phyloP scores from a whole-genome alignment of 2,797 vertebrate species.

The Enteromius radiatus region DNA sequence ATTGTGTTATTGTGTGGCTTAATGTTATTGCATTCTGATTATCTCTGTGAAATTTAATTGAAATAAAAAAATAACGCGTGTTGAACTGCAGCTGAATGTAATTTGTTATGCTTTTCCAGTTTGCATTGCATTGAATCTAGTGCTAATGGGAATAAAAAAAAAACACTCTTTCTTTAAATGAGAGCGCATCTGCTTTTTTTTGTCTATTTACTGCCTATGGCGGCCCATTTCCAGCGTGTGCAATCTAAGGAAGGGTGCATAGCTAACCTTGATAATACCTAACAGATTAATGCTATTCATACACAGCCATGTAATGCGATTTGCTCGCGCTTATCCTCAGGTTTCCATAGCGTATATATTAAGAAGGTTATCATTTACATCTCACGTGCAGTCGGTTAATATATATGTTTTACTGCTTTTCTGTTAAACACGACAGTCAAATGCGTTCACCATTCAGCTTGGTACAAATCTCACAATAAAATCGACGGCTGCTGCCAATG shows the following conservation, averaged over 20 bases:
- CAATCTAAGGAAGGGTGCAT: not conserved
- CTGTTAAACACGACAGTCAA: not conserved
- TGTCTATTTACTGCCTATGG: constrained; percentile 39
- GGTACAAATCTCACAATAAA: constrained; percentile 1
- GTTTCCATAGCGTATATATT: constrained; percentile 23
- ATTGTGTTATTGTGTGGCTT: not conserved
- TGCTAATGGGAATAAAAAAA: constrained; percentile 8
- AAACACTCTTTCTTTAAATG: constrained; percentile 50
- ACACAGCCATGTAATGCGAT: constrained; percentile 40
- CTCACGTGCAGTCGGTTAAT: not conserved
- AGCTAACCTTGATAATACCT: constrained; percentile 43
- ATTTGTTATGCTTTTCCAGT: not conserved
- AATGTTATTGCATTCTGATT: not conserved
- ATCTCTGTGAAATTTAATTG: not conserved
- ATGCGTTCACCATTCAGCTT: not conserved
- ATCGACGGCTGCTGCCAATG: constrained; percentile 1
- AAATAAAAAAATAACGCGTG: not conserved
- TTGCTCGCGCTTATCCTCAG: constrained; percentile 23
- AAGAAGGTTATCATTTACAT: constrained; percentile 16
- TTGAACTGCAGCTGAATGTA: not conserved
- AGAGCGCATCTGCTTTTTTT: constrained; percentile 25
- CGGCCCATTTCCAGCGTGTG: constrained; percentile 13
- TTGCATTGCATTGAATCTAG: not conserved
- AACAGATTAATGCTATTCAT: constrained; percentile 42
- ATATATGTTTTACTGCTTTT: not conserved